Evolutionary conservation across 2,888 invertebrate species (phyloP).

Genomic region (Caenorhabditis becei): DNA sequence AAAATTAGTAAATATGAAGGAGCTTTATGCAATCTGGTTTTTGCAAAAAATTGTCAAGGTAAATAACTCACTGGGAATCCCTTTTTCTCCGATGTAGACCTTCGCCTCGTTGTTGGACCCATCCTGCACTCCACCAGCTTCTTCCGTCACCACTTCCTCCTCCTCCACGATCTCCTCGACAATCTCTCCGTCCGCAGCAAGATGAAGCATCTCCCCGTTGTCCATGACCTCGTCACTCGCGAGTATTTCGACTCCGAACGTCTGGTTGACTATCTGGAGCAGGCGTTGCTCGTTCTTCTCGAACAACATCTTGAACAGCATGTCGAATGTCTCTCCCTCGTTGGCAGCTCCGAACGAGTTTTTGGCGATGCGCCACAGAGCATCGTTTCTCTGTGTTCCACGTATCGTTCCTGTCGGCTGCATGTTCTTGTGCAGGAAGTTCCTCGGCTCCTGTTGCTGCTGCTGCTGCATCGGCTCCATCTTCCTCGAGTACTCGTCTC

Average conservation of each 20-base stretch:
- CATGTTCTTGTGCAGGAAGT: constrained; percentile 15
- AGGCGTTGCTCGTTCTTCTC: constrained; percentile 68
- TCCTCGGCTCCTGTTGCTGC: background rate
- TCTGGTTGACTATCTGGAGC: constrained; percentile 65
- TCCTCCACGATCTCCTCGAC: constrained; percentile 51
- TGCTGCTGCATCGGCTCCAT: background rate
- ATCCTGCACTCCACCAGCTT: background rate
- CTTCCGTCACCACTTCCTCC: constrained; percentile 19
- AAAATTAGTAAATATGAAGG: background rate
- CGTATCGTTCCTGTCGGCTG: constrained; percentile 28
- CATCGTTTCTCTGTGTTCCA: constrained; percentile 50
- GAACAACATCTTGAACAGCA: constrained; percentile 67
- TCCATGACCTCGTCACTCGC: constrained; percentile 30
- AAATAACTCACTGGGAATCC: constrained; percentile 11
- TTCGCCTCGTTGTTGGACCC: constrained; percentile 3
- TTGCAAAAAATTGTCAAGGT: background rate
- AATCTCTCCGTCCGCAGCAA: constrained; percentile 18
- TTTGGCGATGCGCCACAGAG: constrained; percentile 63
- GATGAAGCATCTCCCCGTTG: constrained; percentile 29
- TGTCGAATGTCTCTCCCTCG: constrained; percentile 68
- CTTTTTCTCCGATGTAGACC: constrained; percentile 18
- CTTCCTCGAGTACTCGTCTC: constrained; percentile 13
- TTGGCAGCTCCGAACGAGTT: constrained; percentile 57
- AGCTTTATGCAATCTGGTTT: too few species aligned
- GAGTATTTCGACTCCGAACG: constrained; percentile 62